Percentiles rank a stretch among this genome's conserved stretches.
phyloP scores from a whole-genome alignment of 2,888 invertebrate species.

The Drosophila limbata region DNA sequence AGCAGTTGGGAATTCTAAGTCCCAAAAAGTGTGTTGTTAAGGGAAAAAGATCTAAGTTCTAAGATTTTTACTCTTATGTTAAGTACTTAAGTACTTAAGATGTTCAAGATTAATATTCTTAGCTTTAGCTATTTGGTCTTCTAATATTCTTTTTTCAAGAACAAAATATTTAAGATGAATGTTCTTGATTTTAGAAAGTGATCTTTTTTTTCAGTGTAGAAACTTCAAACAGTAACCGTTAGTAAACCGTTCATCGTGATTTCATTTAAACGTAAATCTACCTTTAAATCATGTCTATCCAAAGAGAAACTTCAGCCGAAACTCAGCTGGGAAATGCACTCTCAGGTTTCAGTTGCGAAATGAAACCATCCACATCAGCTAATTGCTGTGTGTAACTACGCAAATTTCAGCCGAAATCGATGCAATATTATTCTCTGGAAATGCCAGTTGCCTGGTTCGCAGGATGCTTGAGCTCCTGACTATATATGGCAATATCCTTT shows the following conservation, averaged over 20 bases:
- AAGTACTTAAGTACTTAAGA: no score
- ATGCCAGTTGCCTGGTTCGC: background rate
- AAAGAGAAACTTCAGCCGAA: background rate
- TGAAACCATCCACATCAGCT: constrained; percentile 38
- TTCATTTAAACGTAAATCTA: constrained; percentile 1
- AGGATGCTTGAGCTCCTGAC: background rate
- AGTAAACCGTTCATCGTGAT: constrained; percentile 8
- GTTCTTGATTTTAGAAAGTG: no score
- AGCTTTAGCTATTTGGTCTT: no score
- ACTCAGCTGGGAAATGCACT: constrained; percentile 3
- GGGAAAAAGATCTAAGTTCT: no score
- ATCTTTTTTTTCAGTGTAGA: no score
- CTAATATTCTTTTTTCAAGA: no score
- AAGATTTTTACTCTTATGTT: no score
- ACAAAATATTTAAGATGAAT: no score
- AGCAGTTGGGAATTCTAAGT: no score
- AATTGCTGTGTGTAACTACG: constrained; percentile 42
- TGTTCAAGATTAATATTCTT: no score
- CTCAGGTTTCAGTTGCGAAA: background rate
- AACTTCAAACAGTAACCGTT: constrained; percentile 11
- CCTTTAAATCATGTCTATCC: background rate
- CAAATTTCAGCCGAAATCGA: constrained; percentile 13
- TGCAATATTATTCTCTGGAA: background rate
- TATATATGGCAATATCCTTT: constrained; percentile 9
- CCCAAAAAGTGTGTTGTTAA: no score